Evolutionary conservation across 2,888 invertebrate species (phyloP).

Genomic region (Malthinus seriepunctatus): DNA sequence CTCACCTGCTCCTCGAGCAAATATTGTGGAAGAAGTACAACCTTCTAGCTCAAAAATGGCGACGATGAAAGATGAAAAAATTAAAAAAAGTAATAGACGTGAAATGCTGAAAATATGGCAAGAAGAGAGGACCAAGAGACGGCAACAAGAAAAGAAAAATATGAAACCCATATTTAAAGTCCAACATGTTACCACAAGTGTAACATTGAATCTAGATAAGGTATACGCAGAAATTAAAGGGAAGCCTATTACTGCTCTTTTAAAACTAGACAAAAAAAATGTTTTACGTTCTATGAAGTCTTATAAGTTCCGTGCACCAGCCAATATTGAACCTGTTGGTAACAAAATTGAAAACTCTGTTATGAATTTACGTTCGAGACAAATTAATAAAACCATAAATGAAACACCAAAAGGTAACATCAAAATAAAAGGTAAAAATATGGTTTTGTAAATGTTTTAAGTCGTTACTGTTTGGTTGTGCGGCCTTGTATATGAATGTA

Average conservation of each 20-base stretch:
- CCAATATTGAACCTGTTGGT: slow-evolving; percentile 42
- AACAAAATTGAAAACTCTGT: too few species aligned
- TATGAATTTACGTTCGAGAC: too few species aligned
- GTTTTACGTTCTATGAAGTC: slow-evolving; percentile 58
- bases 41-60: background rate
- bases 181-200: slow-evolving; percentile 32
- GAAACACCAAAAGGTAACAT: too few species aligned
- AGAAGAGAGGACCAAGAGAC: slow-evolving; percentile 38
- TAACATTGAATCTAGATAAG: slow-evolving; percentile 36
- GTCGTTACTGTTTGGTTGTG: too few species aligned
- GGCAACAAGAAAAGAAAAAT: slow-evolving; percentile 31
- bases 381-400: too few species aligned
- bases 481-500: too few species aligned
- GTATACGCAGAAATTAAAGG: slow-evolving; percentile 43
- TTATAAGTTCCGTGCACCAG: slow-evolving; percentile 59
- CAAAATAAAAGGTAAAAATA: too few species aligned
- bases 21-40: background rate
- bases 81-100: slow-evolving; percentile 13
- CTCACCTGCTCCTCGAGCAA: background rate
- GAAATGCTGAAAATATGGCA: slow-evolving; percentile 45
- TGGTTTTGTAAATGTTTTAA: too few species aligned
- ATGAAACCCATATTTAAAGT: slow-evolving; percentile 48
- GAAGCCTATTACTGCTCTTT: slow-evolving; percentile 26
- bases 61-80: background rate
- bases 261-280: background rate